Evolutionary conservation across 2,797 vertebrate species (phyloP).

Genomic region (Rhynchotus rufescens): DNA sequence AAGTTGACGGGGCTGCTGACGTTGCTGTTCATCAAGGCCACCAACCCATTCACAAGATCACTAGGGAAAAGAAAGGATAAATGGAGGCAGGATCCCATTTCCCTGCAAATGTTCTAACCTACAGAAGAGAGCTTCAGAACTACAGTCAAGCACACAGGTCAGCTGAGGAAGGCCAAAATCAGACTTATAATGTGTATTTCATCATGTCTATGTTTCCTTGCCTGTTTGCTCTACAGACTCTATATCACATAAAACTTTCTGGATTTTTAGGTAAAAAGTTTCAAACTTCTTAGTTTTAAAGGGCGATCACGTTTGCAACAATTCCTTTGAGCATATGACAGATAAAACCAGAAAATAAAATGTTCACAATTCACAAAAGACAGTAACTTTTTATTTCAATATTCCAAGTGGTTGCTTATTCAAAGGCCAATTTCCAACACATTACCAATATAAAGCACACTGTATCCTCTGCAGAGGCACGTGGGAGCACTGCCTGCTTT

Average conservation of each 20-base stretch:
- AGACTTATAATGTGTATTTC: not conserved
- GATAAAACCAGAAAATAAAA: not conserved
- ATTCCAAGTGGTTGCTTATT: not conserved
- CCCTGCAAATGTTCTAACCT: not conserved
- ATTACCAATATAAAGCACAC: not conserved
- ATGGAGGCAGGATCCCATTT: not conserved
- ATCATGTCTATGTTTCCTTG: not conserved
- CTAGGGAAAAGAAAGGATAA: slow-evolving; percentile 74
- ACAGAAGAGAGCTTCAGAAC: not conserved
- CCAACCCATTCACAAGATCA: slow-evolving; percentile 96
- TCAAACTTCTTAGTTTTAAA: not conserved
- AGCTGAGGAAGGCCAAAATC: not conserved
- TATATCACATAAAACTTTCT: not conserved
- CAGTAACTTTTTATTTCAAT: not conserved
- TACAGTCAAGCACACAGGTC: not conserved
- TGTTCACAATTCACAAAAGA: not conserved
- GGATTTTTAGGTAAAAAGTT: too few relatives aligned
- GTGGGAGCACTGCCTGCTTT: not conserved
- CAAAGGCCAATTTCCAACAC: not conserved
- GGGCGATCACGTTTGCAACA: not conserved
- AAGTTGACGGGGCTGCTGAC: slow-evolving; percentile 98
- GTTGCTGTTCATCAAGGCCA: slow-evolving; percentile 98
- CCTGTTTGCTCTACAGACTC: not conserved
- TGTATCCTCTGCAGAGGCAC: not conserved
- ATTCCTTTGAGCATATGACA: not conserved